Evolutionary conservation across 2,113 vertebrate species (phyloP).

Genomic region (Conger conger): DNA sequence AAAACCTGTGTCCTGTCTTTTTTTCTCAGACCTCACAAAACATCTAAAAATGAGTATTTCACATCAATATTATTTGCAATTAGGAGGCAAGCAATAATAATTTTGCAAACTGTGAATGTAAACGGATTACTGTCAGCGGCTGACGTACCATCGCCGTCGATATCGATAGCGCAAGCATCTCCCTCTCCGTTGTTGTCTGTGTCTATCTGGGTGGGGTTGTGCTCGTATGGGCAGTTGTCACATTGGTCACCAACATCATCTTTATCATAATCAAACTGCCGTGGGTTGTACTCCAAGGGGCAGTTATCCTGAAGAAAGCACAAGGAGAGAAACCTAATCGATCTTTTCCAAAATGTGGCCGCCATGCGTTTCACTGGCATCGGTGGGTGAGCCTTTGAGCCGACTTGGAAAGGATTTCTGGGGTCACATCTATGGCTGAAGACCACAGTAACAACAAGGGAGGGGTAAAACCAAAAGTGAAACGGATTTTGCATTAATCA

Average conservation of each 20-base stretch:
- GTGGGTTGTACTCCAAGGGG: conserved; percentile 89
- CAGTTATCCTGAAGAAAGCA: conserved; percentile 84
- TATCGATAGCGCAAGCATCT: conserved; percentile 91
- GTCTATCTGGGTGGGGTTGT: conserved; percentile 90
- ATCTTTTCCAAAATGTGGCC: background rate
- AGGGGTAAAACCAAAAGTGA: background rate
- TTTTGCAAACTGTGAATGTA: background rate
- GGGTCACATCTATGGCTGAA: background rate
- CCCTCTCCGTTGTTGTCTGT: conserved; percentile 90
- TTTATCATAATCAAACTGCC: conserved; percentile 89
- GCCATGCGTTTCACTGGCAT: background rate
- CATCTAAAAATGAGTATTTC: no score
- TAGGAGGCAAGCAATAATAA: background rate
- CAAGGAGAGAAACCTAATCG: background rate
- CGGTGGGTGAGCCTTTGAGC: background rate
- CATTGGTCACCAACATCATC: conserved; percentile 93
- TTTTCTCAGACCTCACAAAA: no score
- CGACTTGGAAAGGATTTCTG: background rate
- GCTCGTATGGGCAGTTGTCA: conserved; percentile 92
- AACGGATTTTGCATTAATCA: background rate
- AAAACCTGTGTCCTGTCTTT: no score
- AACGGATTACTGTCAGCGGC: background rate
- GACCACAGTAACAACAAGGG: background rate
- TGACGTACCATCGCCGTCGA: conserved; percentile 88
- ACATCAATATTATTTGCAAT: no score